Evolutionary conservation across 2,888 invertebrate genomes (phyloP).

Genomic region (Synergus umbraculus): DNA sequence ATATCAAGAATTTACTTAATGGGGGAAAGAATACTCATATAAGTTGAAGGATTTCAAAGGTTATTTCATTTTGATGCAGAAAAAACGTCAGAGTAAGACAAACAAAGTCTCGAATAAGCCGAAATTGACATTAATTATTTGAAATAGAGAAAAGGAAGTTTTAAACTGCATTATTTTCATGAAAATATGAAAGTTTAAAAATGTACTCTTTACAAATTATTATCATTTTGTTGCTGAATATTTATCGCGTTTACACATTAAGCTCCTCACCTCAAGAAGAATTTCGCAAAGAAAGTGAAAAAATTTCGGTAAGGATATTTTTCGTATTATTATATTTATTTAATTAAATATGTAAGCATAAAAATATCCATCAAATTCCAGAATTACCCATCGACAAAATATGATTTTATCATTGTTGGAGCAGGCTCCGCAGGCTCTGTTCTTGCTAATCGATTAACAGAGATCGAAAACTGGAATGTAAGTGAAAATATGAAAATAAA

Average conservation of each 20-base stretch:
- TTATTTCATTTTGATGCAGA: too few species aligned
- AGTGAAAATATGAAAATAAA: background rate
- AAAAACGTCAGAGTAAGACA: too few species aligned
- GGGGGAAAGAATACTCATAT: too few species aligned
- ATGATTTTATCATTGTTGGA: slow-evolving; percentile 79
- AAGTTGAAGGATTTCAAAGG: too few species aligned
- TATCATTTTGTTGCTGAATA: background rate
- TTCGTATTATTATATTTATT: background rate
- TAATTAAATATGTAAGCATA: too few species aligned
- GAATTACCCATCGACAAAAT: slow-evolving; percentile 58
- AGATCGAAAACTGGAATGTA: slow-evolving; percentile 64
- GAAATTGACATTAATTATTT: too few species aligned
- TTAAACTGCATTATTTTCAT: too few species aligned
- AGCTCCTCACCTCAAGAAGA: background rate
- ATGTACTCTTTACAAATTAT: background rate
- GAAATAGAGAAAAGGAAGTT: too few species aligned
- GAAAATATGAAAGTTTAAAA: background rate
- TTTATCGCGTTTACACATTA: background rate
- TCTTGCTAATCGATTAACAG: slow-evolving; percentile 78
- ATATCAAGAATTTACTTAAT: too few species aligned
- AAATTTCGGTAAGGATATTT: background rate
- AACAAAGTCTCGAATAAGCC: too few species aligned
- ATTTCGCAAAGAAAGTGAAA: background rate
- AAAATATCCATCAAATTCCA: background rate
- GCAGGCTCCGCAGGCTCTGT: slow-evolving; percentile 81